A percentile compares a stretch with the other conserved stretches of the same genome.
Conservation (phyloP, 2,888 invertebrate genomes). For the Tetragonula carbonaria region DNA sequence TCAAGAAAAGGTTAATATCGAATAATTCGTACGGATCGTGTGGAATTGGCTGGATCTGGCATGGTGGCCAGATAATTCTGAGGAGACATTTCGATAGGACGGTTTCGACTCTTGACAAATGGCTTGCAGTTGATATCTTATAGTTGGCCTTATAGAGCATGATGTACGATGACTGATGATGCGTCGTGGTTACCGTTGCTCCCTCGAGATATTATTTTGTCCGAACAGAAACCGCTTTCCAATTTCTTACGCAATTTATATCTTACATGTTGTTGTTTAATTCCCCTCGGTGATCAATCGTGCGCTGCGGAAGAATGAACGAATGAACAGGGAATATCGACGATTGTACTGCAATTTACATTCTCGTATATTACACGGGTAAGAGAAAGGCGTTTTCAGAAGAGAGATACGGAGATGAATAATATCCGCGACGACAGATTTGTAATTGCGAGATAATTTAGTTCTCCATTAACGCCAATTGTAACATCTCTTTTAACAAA, state of each 20-base stretch:
- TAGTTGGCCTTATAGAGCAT: conserved; percentile 68
- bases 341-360: neutral
- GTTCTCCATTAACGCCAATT: too few species aligned
- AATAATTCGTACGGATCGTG: conserved; percentile 73
- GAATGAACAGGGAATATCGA: neutral
- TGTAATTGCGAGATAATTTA: too few species aligned
- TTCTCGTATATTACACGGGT: too few species aligned
- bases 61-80: conserved; percentile 64
- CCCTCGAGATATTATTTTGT: conserved; percentile 66
- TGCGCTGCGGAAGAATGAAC: neutral
- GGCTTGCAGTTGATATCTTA: conserved; percentile 73
- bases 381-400: too few species aligned
- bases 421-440: too few species aligned
- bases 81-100: conserved; percentile 68
- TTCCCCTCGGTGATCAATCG: conserved; percentile 19
- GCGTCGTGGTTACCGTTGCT: conserved; percentile 60
- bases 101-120: conserved; percentile 78
- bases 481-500: too few species aligned
- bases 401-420: too few species aligned
- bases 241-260: conserved; percentile 54
- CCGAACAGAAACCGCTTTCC: conserved; percentile 56
- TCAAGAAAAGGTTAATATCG: conserved; percentile 62
- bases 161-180: conserved; percentile 77
- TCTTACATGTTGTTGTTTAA: conserved; percentile 29
- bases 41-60: conserved; percentile 63